These are phyloP conservation scores for Melanocharis versteri DNA, from an alignment of 2,113 vertebrate species.

Conservation along the genomic window DNA sequence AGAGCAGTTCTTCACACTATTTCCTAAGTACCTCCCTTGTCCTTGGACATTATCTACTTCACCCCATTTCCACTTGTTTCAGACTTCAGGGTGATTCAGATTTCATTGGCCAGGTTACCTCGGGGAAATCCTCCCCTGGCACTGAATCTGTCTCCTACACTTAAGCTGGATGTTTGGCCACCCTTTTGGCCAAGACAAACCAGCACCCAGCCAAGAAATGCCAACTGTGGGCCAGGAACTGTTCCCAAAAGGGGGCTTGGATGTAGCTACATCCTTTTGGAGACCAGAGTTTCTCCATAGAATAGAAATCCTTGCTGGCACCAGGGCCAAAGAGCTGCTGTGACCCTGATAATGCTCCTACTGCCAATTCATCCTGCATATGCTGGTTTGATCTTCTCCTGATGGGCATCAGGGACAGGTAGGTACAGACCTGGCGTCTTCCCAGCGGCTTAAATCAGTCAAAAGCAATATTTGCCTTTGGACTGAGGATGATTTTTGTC, in stretches of 20 bases:
- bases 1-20: neutral
- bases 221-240: neutral
- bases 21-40: neutral
- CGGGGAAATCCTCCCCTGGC: neutral
- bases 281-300: neutral
- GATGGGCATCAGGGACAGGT: neutral
- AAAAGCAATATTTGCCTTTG: neutral
- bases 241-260: neutral
- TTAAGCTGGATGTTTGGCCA: neutral
- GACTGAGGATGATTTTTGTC: neutral
- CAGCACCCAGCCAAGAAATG: neutral
- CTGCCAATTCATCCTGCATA: fast-evolving
- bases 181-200: neutral
- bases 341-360: neutral
- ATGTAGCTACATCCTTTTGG: neutral
- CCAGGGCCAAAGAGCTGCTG: neutral
- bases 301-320: neutral
- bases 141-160: neutral
- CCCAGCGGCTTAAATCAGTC: neutral
- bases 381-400: neutral
- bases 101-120: neutral
- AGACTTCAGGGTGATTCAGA: neutral
- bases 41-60: neutral
- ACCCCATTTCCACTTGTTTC: neutral
- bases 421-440: neutral